phyloP scores from a whole-genome alignment of 2,113 vertebrate genomes.

The Perca fluviatilis region DNA sequence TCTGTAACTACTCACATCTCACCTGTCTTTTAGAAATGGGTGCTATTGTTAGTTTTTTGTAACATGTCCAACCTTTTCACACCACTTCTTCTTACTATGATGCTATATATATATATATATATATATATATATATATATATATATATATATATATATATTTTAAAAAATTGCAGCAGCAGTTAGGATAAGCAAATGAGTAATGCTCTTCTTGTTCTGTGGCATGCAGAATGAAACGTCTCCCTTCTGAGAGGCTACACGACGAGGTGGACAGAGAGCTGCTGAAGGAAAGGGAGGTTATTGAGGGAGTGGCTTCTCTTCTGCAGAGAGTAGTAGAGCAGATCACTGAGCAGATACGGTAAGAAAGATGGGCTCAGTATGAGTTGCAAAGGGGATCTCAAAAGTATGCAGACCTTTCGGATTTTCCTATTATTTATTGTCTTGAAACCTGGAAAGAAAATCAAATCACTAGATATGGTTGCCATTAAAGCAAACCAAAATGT shows the following conservation, averaged over 20 bases:
- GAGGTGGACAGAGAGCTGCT: conserved; percentile 88
- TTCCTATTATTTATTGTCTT: neutral
- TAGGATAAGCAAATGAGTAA: neutral
- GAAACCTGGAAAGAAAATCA: neutral
- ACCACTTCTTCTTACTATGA: neutral
- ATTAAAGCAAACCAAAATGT: neutral
- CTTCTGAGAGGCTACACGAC: conserved; percentile 87
- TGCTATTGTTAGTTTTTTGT: neutral
- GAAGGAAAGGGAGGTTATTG: conserved; percentile 88
- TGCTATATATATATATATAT: neutral
- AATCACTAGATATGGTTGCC: neutral
- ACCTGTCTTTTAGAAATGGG: neutral
- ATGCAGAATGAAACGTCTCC: conserved; percentile 85
- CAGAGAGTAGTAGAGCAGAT: conserved; percentile 87
- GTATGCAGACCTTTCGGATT: neutral
- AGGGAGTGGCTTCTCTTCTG: conserved; percentile 84
- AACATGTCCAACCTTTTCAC: neutral
- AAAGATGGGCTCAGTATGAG: too few relatives aligned
- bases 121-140: too few relatives aligned
- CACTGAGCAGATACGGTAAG: conserved; percentile 92
- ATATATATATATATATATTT: too few relatives aligned
- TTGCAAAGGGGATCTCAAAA: neutral
- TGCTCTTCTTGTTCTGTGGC: neutral
- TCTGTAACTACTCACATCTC: neutral
- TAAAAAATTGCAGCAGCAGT: neutral